These are phyloP conservation scores for Leucophenga varia DNA, from an alignment of 1,140 invertebrate genomes.

Conservation along the genomic window DNA sequence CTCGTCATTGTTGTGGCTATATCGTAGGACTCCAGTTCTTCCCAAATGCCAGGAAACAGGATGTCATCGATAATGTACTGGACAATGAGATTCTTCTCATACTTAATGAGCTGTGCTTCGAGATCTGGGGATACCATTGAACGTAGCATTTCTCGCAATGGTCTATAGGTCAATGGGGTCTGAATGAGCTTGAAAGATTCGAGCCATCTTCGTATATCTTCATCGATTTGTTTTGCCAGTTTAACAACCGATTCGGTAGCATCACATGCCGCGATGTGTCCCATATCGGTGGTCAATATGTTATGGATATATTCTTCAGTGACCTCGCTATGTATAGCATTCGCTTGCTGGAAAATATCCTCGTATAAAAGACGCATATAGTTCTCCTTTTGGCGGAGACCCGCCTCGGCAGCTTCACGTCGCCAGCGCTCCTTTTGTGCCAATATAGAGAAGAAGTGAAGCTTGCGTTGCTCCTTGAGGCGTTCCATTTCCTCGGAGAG, in stretches of 20 bases:
- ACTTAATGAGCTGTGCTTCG: constrained; percentile 5
- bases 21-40: constrained; percentile 23
- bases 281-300: constrained; percentile 64
- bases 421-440: constrained; percentile 66
- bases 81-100: constrained; percentile 20
- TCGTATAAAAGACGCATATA: constrained; percentile 66
- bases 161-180: constrained; percentile 55
- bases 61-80: constrained; percentile 39
- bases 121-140: constrained; percentile 30
- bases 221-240: constrained; percentile 64
- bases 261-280: constrained; percentile 62
- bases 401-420: constrained; percentile 68
- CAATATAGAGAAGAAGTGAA: constrained; percentile 68
- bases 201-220: constrained; percentile 51
- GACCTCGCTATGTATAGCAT: constrained; percentile 62
- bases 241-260: constrained; percentile 60
- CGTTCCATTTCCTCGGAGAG: constrained; percentile 66
- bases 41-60: constrained; percentile 26
- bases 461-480: constrained; percentile 67
- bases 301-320: constrained; percentile 67
- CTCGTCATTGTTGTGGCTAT: constrained; percentile 7
- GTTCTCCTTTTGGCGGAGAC: constrained; percentile 66
- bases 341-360: constrained; percentile 63
- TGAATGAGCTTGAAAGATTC: constrained; percentile 50
- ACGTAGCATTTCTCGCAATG: constrained; percentile 20